These are phyloP conservation scores for Callyntrura guangdongensis DNA, from an alignment of 2,888 invertebrate species.

Conservation along the genomic window DNA sequence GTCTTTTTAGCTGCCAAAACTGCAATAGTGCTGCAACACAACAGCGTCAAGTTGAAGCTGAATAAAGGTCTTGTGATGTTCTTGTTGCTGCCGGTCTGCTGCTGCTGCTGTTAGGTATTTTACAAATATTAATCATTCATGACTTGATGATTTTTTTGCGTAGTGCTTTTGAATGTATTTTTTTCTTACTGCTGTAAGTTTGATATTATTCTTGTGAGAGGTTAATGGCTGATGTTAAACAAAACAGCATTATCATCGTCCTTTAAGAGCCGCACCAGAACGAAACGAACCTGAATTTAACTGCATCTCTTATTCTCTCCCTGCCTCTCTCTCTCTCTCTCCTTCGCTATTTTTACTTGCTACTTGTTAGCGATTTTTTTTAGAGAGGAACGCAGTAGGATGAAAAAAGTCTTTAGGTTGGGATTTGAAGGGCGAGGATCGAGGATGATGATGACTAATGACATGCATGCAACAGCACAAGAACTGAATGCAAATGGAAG, in stretches of 20 bases:
- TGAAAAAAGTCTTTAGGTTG: constrained; percentile 1
- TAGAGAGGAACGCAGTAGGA: no score
- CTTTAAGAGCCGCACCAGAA: neutral
- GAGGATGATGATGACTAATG: constrained; percentile 33
- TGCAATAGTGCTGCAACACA: no score
- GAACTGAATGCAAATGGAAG: constrained; percentile 32
- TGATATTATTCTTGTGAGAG: neutral
- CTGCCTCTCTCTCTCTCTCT: neutral
- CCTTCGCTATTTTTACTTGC: constrained; percentile 12
- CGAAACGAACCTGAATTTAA: constrained; percentile 26
- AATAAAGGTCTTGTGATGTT: no score
- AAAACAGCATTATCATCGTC: neutral
- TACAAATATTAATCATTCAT: no score
- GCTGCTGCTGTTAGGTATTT: no score
- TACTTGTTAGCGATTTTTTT: no score
- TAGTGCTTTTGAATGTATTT: no score
- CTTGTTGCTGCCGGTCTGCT: no score
- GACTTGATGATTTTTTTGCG: no score
- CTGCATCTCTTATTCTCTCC: constrained; percentile 20
- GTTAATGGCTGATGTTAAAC: constrained; percentile 32
- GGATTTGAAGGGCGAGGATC: neutral
- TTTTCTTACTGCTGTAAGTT: no score
- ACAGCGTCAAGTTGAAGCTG: no score
- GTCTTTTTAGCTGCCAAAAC: no score
- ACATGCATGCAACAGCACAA: constrained; percentile 23